Base-by-base conservation (phyloP, 1,140 invertebrate genomes). In the Saccostrea glomerata region DNA sequence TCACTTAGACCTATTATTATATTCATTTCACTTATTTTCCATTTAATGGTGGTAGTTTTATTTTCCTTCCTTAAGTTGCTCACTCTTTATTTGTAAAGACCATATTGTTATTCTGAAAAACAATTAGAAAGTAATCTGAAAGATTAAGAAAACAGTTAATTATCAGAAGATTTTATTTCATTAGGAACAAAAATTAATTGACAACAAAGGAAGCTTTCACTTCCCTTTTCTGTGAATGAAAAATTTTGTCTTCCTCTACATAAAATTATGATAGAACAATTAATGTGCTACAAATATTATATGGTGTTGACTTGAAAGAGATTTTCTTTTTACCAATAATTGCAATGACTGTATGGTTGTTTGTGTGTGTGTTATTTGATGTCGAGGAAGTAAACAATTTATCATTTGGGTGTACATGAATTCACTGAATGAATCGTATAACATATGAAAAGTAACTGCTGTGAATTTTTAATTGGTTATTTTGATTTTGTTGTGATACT, bases 401-500 rank as follows among this genome's bases (percentile, higher is more conserved):
- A 47, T 47, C 47, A 47, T 6, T 47, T 7, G 47, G 9, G 47
- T 47, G 9, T 47, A 47, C 47, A 47, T 47, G 47, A 47, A 47
- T 63, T 63, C 58, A 63, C n/a, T 63, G 58, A 17, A 63, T 63
- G 58, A 17, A 63, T 63, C 7, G 15, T 20, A 63, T 20, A 17
- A 63, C 30, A 36, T 36, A 36, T 63, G 58, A 77, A 30, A 36
- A 25, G 11, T 77, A 36, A 77, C 70, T 77, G 70, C 70, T 77
- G 70, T 77, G 70, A 77, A 77, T 77, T 77, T 77, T 36, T 12
- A 25, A 36, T 23, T 73, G 58, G 20, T 63, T n/a, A 73, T 73
- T 30, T 77, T 25, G 23, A 77, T 36, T 73, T 77, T 77, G 70
- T 77, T 77, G 70, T 77, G 70, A 77, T 77, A 77, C 30, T 77